Percentiles rank a stretch among this genome's conserved stretches.
Conservation (phyloP, 2,797 vertebrate species). For the Micrastur ruficollis region DNA sequence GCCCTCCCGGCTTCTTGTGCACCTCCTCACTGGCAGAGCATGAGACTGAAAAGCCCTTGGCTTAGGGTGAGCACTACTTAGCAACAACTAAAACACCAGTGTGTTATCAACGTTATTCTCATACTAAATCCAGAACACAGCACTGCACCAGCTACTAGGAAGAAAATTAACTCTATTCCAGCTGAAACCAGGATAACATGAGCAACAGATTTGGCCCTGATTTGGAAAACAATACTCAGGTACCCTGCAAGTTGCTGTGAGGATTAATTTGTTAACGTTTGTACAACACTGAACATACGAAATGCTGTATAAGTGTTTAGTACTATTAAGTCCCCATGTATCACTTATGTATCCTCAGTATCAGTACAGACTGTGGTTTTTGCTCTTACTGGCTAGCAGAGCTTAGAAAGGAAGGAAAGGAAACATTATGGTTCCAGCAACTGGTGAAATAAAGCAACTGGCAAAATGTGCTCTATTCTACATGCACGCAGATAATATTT, state of each 20-base stretch:
- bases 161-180: no score
- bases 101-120: no score
- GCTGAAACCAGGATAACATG: no score
- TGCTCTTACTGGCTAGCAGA: neutral
- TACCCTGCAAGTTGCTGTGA: neutral
- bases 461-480: neutral
- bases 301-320: neutral
- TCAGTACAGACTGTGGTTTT: neutral
- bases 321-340: neutral
- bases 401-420: neutral
- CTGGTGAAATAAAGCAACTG: conserved; percentile 27
- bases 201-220: neutral
- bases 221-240: neutral
- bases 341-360: neutral
- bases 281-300: neutral
- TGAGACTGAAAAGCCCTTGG: no score
- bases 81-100: no score
- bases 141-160: no score
- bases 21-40: no score
- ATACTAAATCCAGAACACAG: no score
- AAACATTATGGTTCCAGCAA: conserved; percentile 6
- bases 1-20: no score
- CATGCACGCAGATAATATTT: conserved; percentile 39
- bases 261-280: conserved; percentile 31
- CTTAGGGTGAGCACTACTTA: no score